phyloP scores from a whole-genome alignment of 2,888 invertebrate species.

The Galerucella calmariensis region DNA sequence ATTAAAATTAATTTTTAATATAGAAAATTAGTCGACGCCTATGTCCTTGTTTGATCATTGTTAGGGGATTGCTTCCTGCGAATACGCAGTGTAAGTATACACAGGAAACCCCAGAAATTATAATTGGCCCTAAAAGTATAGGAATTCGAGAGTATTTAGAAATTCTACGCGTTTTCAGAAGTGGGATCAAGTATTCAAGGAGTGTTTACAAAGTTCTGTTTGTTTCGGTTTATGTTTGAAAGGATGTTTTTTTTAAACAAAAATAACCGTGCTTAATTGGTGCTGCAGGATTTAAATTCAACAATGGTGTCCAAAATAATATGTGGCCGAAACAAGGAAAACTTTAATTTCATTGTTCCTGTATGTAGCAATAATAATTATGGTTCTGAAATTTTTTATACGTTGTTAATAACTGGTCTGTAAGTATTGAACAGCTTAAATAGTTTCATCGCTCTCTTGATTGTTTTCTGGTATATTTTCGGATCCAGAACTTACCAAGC shows the following conservation, averaged over 20 bases:
- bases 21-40: neutral
- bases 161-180: slow-evolving; percentile 31
- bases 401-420: too few relatives aligned
- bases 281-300: slow-evolving; percentile 9
- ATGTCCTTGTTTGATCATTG: slow-evolving; percentile 22
- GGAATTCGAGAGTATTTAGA: slow-evolving; percentile 29
- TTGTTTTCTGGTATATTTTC: too few relatives aligned
- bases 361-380: too few relatives aligned
- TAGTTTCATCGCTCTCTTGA: too few relatives aligned
- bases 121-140: slow-evolving; percentile 44
- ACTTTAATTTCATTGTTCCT: neutral
- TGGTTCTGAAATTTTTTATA: too few relatives aligned
- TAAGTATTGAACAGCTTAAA: too few relatives aligned
- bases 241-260: slow-evolving; percentile 3
- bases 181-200: slow-evolving; percentile 32
- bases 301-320: slow-evolving; percentile 4
- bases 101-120: slow-evolving; percentile 45
- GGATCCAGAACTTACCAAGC: too few relatives aligned
- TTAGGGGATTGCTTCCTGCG: slow-evolving; percentile 24
- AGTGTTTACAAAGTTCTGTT: slow-evolving; percentile 30
- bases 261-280: slow-evolving; percentile 26
- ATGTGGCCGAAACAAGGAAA: neutral
- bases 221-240: slow-evolving; percentile 23
- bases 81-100: slow-evolving; percentile 29
- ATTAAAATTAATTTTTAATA: neutral